Evolutionary conservation across 2,797 vertebrate species (phyloP), one percentile per base, ranked within the genome.

Genomic region (Schizopygopsis pylzovi): DNA sequence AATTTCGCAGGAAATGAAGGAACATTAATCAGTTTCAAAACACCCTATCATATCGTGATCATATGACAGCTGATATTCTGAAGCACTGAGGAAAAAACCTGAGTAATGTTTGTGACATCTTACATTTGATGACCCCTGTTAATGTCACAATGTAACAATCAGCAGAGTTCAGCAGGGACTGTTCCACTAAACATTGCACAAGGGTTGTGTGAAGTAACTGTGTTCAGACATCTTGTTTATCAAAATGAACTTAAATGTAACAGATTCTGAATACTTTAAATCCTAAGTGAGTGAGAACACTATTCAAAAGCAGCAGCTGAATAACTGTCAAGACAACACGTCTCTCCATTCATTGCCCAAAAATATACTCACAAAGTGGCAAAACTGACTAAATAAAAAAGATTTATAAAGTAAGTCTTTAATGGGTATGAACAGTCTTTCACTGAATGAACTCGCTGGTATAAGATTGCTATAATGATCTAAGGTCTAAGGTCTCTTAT

Each of bases 41-140:
- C 47, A 77, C 87, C 83, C 84, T 84, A 81, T 85, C 37, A 81
- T 45, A 67, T 10, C 76, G 25, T 67, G 80, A 84, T 68, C 85
- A 81, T 84, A 82, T 83, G 80, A 81, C 45, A 61, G n/a, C 45
- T 54, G 33, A 83, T 41, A 18, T 25, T 65, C 56, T 8, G 20
- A 8, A 52, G 41, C 12, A 25, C 3, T 52, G 33, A 41, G 76
- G 33, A 71, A 86, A 45, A 45, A 65, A 4, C 25, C 5, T 0
- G 0, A 65, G 25, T 61, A 61, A 61, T 47, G n/a, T 79, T 65
- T 33, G 41, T 65, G 25, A 61, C 39, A 43, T 61, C 28, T 25
- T 56, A 73, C 56, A 75, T 33, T 65, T 67, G 41, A 63, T 63
- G 54, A 83, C 54, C 41, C 11, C 18, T 73, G 72, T 37, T 52